A percentile compares a stretch with the other conserved stretches of the same genome.
These are phyloP conservation scores for Microcaecilia unicolor DNA, from an alignment of 2,797 vertebrate genomes.

Conservation along the genomic window DNA sequence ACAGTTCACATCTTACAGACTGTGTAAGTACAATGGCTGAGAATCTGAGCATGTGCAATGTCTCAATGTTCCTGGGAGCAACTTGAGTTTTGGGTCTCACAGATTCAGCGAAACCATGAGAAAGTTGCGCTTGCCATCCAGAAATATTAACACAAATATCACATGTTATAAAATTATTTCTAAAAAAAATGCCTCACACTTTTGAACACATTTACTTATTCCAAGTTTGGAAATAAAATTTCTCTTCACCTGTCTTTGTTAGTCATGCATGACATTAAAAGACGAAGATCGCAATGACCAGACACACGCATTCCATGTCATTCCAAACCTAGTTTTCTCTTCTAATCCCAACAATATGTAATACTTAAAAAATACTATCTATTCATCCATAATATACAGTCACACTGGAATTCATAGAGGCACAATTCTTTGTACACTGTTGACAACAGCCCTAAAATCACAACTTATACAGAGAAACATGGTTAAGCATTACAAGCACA, in stretches of 20 bases:
- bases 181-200: slow-evolving; percentile 41
- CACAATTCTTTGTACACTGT: slow-evolving; percentile 77
- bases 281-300: slow-evolving; percentile 37
- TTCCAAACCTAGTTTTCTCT: slow-evolving; percentile 13
- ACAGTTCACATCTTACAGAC: slow-evolving; percentile 24
- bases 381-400: slow-evolving; percentile 63
- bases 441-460: slow-evolving; percentile 76
- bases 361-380: slow-evolving; percentile 45
- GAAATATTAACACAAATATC: slow-evolving; percentile 40
- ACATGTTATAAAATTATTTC: slow-evolving; percentile 47
- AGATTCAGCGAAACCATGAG: slow-evolving; percentile 42
- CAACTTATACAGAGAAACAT: slow-evolving; percentile 68
- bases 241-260: slow-evolving; percentile 34
- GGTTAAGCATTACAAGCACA: slow-evolving; percentile 80
- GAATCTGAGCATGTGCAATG: slow-evolving; percentile 51
- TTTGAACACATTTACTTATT: slow-evolving; percentile 27
- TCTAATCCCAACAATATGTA: slow-evolving; percentile 28
- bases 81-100: slow-evolving; percentile 23
- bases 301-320: slow-evolving; percentile 49
- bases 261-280: slow-evolving; percentile 51
- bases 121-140: slow-evolving; percentile 30
- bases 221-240: slow-evolving; percentile 43
- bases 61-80: slow-evolving; percentile 43
- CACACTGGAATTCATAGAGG: slow-evolving; percentile 79
- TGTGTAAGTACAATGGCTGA: slow-evolving; percentile 35